Percentiles rank a stretch among this genome's conserved stretches.
These are phyloP conservation scores for Neodiprion pinetum DNA, from an alignment of 1,140 invertebrate genomes.

Conservation along the genomic window DNA sequence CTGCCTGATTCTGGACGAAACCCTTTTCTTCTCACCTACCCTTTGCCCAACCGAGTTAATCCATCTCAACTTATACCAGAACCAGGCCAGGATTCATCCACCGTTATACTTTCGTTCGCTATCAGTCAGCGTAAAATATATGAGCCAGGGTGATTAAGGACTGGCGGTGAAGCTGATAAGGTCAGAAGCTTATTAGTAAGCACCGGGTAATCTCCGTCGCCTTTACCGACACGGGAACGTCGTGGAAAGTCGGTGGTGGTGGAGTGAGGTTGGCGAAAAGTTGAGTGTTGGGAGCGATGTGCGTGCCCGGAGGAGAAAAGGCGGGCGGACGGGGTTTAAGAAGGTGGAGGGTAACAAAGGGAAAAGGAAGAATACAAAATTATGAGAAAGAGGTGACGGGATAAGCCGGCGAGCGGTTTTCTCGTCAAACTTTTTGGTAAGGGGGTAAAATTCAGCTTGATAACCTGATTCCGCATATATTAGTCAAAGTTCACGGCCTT, in stretches of 20 bases:
- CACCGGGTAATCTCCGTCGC: not conserved
- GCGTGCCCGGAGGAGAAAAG: no score
- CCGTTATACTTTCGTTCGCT: not conserved
- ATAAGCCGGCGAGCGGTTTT: not conserved
- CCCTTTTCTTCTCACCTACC: not conserved
- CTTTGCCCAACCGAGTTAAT: not conserved
- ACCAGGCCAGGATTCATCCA: no score
- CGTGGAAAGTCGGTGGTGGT: no score
- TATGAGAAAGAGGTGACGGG: not conserved
- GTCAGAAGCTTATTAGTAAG: not conserved
- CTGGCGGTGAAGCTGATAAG: not conserved
- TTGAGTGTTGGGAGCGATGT: no score
- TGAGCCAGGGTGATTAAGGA: not conserved
- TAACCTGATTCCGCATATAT: not conserved
- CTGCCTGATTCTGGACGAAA: not conserved
- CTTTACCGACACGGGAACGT: no score
- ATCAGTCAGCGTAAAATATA: slow-evolving; percentile 7
- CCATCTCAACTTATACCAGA: not conserved
- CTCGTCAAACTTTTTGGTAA: not conserved
- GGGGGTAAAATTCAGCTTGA: not conserved
- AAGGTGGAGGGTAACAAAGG: not conserved
- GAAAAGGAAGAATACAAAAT: not conserved
- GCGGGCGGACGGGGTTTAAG: no score
- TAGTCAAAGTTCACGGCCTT: not conserved
- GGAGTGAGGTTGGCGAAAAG: no score